Evolutionary conservation across 2,797 vertebrate species (phyloP).

Genomic region (Bovichtus diacanthus): DNA sequence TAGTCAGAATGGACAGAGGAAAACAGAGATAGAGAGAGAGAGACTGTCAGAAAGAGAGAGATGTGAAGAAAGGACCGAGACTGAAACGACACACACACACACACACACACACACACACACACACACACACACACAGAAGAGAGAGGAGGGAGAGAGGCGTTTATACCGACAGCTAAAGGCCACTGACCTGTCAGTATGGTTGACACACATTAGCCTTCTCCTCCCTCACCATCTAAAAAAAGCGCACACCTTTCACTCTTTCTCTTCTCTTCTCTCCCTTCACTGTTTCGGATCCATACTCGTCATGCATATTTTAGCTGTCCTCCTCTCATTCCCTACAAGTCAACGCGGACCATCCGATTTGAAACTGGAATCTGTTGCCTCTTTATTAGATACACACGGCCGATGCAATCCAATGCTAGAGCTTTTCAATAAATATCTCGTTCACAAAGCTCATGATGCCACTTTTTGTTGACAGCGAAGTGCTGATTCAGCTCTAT

Average conservation of each 20-base stretch:
- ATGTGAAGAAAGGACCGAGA: constrained; percentile 17
- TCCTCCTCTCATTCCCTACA: not conserved
- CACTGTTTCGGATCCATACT: constrained; percentile 8
- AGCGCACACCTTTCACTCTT: not conserved
- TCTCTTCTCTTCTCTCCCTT: constrained; percentile 6
- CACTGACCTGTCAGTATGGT: constrained; percentile 38
- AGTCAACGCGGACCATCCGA: not conserved
- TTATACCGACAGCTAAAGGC: constrained; percentile 32
- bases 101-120: constrained; percentile 18
- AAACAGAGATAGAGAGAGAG: constrained; percentile 2
- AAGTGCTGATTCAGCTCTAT: constrained; percentile 18
- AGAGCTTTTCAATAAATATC: constrained; percentile 24
- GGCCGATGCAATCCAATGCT: not conserved
- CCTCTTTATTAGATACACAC: constrained; percentile 2
- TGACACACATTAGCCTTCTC: constrained; percentile 43
- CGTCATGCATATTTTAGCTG: constrained; percentile 11
- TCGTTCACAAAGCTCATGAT: constrained; percentile 24
- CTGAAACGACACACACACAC: constrained; percentile 14
- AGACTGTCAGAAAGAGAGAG: not conserved
- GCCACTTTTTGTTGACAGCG: constrained; percentile 19
- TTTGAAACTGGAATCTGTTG: not conserved
- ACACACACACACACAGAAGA: not conserved
- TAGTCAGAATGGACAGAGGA: constrained; percentile 10
- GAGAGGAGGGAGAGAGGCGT: not conserved
- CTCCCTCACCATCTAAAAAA: constrained; percentile 5